phyloP scores from a whole-genome alignment of 1,140 invertebrate genomes.

The Agrilus planipennis region DNA sequence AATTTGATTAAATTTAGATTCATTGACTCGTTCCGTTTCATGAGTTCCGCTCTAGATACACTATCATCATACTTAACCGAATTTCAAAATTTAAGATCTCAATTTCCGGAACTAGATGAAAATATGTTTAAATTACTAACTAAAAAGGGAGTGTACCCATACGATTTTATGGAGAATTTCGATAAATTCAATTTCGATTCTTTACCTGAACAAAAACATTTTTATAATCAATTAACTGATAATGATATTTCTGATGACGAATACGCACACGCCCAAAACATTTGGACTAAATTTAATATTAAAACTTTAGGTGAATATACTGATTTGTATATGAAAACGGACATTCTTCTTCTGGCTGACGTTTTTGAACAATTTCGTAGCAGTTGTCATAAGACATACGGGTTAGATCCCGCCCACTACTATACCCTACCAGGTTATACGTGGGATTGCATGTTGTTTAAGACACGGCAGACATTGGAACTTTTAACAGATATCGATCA shows the following conservation, averaged over 20 bases:
- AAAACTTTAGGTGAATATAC: constrained; percentile 7
- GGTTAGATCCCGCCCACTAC: too few species aligned
- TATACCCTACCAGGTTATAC: too few species aligned
- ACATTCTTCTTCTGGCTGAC: constrained; percentile 9
- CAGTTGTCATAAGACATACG: too few species aligned
- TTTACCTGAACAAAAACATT: constrained; percentile 15
- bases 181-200: constrained; percentile 19
- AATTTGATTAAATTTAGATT: constrained; percentile 15
- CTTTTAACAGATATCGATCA: too few species aligned
- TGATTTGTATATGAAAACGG: constrained; percentile 10
- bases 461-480: too few species aligned
- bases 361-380: constrained; percentile 10
- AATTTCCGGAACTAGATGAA: constrained; percentile 8
- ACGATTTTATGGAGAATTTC: constrained; percentile 16
- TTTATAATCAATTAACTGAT: constrained; percentile 6
- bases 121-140: constrained; percentile 15
- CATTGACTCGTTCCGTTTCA: constrained; percentile 22
- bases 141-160: constrained; percentile 22
- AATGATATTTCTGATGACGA: constrained; percentile 3
- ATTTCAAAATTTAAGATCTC: not conserved
- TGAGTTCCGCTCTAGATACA: constrained; percentile 14
- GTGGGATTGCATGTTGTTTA: too few species aligned
- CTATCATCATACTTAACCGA: constrained; percentile 15
- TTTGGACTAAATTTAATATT: constrained; percentile 6
- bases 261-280: constrained; percentile 6